Percentiles rank a stretch among this genome's conserved stretches.
These are phyloP conservation scores for Macrophya alboannulata DNA, from an alignment of 2,888 invertebrate species.

Conservation along the genomic window DNA sequence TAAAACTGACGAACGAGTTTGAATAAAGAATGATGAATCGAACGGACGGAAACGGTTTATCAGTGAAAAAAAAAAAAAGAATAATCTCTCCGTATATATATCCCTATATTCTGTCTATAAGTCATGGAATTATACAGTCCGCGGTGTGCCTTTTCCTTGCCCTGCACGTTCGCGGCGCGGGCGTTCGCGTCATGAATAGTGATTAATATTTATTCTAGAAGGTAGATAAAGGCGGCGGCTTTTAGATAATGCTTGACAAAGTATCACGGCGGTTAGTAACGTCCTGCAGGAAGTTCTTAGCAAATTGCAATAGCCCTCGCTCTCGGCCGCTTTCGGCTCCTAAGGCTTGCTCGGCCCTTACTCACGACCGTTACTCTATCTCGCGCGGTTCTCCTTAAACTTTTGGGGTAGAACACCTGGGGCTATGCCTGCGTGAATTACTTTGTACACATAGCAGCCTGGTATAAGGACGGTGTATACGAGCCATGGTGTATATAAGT, in stretches of 20 bases:
- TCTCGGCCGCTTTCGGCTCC: background rate
- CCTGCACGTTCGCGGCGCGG: background rate
- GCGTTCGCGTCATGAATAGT: background rate
- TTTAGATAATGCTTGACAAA: slow-evolving; percentile 50
- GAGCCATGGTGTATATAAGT: background rate
- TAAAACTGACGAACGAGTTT: too few relatives aligned
- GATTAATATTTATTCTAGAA: slow-evolving; percentile 44
- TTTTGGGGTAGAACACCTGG: slow-evolving; percentile 46
- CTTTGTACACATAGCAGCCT: slow-evolving; percentile 39
- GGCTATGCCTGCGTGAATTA: slow-evolving; percentile 50
- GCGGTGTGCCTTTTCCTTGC: background rate
- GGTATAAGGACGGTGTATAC: background rate
- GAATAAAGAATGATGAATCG: too few relatives aligned
- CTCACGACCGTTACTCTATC: slow-evolving; percentile 10
- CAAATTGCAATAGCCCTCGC: slow-evolving; percentile 37
- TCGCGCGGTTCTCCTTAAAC: slow-evolving; percentile 19
- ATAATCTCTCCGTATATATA: too few relatives aligned
- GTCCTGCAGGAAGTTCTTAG: slow-evolving; percentile 53
- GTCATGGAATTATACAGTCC: background rate
- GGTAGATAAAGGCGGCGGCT: slow-evolving; percentile 8
- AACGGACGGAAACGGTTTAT: too few relatives aligned
- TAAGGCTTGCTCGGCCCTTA: background rate
- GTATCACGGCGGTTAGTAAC: slow-evolving; percentile 14
- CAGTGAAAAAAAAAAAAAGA: too few relatives aligned
- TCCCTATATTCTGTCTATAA: too few relatives aligned